These are phyloP conservation scores for Heliconius melpomene DNA, from an alignment of 1,140 invertebrate species.

Conservation along the genomic window DNA sequence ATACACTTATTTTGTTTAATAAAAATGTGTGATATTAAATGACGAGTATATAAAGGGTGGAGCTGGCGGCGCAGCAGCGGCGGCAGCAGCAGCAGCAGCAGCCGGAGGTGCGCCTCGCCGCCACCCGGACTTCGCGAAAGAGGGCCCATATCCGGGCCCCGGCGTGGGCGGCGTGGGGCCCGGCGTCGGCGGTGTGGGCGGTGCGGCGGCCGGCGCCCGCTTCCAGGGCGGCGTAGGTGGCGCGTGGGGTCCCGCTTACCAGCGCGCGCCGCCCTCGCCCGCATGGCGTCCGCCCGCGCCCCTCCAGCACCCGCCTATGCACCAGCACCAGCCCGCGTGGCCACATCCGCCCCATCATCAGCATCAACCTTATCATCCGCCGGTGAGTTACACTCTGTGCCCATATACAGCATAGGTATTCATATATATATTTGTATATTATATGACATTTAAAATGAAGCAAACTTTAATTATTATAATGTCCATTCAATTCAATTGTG, in stretches of 20 bases:
- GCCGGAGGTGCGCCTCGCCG: conserved; percentile 87
- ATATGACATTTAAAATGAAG: background rate
- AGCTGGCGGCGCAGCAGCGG: conserved; percentile 46
- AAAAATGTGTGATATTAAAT: conserved; percentile 1
- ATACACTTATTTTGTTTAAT: background rate
- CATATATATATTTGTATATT: background rate
- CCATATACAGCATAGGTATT: background rate
- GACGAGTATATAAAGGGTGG: conserved; percentile 28
- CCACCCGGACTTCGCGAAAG: conserved; percentile 91
- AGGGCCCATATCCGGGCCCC: conserved; percentile 75
- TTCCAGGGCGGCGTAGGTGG: conserved; percentile 61
- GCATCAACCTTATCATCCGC: conserved; percentile 64
- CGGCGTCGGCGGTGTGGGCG: background rate
- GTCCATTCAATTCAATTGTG: background rate
- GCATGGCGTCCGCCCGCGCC: conserved; percentile 45
- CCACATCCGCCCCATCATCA: conserved; percentile 16
- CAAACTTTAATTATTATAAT: background rate
- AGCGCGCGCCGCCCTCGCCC: conserved; percentile 53
- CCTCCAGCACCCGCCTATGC: conserved; percentile 49
- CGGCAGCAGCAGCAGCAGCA: conserved; percentile 82
- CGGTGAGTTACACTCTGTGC: conserved; percentile 43
- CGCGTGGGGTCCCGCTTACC: conserved; percentile 58
- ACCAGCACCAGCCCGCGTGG: conserved; percentile 44
- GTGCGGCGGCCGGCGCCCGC: conserved; percentile 44
- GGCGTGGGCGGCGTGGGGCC: background rate